Evolutionary conservation across 2,113 vertebrate genomes (phyloP), one percentile per base, ranked within the genome.

Genomic region (Tupaia tana): DNA sequence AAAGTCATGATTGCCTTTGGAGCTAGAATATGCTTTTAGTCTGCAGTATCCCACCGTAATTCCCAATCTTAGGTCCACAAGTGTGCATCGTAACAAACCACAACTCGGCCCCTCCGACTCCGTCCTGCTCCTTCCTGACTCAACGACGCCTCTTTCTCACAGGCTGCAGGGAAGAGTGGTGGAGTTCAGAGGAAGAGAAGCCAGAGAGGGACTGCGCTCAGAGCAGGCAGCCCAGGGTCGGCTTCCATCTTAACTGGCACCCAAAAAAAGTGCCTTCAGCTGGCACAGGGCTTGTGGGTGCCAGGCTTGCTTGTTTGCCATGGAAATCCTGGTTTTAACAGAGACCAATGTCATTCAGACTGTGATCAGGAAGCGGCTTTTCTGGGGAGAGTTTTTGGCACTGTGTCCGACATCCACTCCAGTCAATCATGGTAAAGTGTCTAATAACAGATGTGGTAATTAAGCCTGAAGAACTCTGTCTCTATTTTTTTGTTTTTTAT

Each of bases 381-480:
- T 89, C 31, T 84, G 95, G 97, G 92, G 96, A 97, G 95, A 52
- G 71, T 94, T 98, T 96, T 98, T 98, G 98, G 98, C 98, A 98
- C 80, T 0, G 66, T 90, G 89, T 96, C 97, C 96, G 34, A 98
- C 98, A 98, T 94, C 77, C 98, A 97, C 98, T 98, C 94, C 97
- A 98, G 98, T 98, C 98, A 98, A 98, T 99, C 98, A 98, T 19
- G n/a, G 90, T 97, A 84, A 98, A 98, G 98, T 98, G 97, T 97
- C 97, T 98, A 94, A 97, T 97, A 98, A 97, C 98, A 98, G 98
- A 98, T 98, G 98, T 98, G 97, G 97, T 97, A 98, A 98, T 98
- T 98, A 98, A 98, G 97, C 91, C 97, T 98, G 98, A 98, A 98
- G 97, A 98, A 97, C 95, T 90, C 97, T 89, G 95, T 98, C 96